Evolutionary conservation across 2,113 vertebrate genomes (phyloP).

Genomic region (Nibea coibor): DNA sequence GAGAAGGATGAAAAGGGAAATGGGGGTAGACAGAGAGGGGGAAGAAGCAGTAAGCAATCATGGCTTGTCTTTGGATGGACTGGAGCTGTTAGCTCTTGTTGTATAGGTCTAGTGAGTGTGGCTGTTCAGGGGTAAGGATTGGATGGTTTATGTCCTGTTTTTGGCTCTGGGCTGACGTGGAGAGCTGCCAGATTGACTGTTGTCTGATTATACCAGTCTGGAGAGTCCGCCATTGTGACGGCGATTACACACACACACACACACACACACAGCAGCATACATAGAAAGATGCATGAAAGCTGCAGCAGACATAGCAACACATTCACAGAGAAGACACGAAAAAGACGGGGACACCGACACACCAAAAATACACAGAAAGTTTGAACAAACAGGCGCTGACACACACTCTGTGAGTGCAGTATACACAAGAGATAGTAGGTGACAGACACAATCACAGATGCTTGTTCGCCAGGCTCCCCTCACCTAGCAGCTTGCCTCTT

Average conservation of each 20-base stretch:
- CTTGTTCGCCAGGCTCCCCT: slow-evolving; percentile 73
- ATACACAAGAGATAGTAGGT: slow-evolving; percentile 67
- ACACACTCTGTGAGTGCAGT: slow-evolving; percentile 37
- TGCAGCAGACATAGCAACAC: slow-evolving; percentile 9
- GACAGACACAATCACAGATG: slow-evolving; percentile 79
- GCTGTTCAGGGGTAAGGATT: slow-evolving; percentile 55
- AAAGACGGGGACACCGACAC: slow-evolving; percentile 1
- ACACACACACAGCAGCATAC: slow-evolving; percentile 25
- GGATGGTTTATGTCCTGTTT: slow-evolving; percentile 69
- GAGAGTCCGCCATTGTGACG: slow-evolving; percentile 64
- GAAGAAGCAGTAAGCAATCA: slow-evolving; percentile 54
- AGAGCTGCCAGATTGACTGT: slow-evolving; percentile 73
- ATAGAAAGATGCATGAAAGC: slow-evolving; percentile 31
- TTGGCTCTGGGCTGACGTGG: slow-evolving; percentile 67
- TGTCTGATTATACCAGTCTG: slow-evolving; percentile 75
- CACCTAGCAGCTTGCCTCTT: slow-evolving; percentile 79
- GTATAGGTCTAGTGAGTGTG: slow-evolving; percentile 63
- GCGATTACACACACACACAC: slow-evolving; percentile 45
- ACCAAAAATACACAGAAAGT: slow-evolving; percentile 39
- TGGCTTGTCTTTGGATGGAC: slow-evolving; percentile 34
- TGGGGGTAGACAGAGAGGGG: slow-evolving; percentile 55
- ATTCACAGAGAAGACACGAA: slow-evolving; percentile 1
- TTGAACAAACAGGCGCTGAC: slow-evolving; percentile 29
- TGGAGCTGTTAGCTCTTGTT: slow-evolving; percentile 55
- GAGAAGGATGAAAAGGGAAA: slow-evolving; percentile 66